Evolutionary conservation across 2,888 invertebrate species (phyloP), one percentile per base, ranked within the genome.

Genomic region (Ophion ellenae): DNA sequence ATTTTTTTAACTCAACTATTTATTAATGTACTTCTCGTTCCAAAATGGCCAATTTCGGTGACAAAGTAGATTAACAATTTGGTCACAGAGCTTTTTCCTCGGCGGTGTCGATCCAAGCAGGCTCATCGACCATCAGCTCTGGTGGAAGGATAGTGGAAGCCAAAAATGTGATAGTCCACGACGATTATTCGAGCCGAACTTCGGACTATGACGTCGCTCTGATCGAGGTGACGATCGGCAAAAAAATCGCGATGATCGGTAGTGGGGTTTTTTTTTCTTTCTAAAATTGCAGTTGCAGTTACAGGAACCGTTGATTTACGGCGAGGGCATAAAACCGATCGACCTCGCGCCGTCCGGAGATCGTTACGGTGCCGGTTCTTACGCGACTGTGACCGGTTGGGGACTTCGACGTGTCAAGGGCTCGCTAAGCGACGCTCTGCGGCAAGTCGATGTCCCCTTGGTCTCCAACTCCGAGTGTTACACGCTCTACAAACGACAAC

Each of bases 321-420:
- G 81, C 47, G 59, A 79, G 1, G 83, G 82, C 77, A 88, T 92
- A 64, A 83, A 89, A 59, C 85, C 93, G 47, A 90, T 92, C 66
- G 81, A 79, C 28, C 79, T 93, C 82, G 89, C 93, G 32, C 80
- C 89, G 20, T 64, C 83, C n/a, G 67, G 81, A n/a, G 91, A 91
- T 82, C 84, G 87, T 79, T 90, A 91, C 83, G 81, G 77, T 14
- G 86, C 77, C 32, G 91, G 91, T 40, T 89, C 87, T 24, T 88
- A 79, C 69, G 93, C 92, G 67, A 85, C 88, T 75, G 93, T 93
- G 6, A 92, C 91, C 4, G 93, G 93, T 24, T 93, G 93, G 93
- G 93, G 93, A 71, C 90, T 90, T 32, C 84, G 88, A 71, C 85
- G 85, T 45, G 86, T 87, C 69, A 86, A 90, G 28, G 91, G 91